Base-by-base conservation (phyloP, 2,888 invertebrate genomes). In the Metopia argyrocephala region DNA sequence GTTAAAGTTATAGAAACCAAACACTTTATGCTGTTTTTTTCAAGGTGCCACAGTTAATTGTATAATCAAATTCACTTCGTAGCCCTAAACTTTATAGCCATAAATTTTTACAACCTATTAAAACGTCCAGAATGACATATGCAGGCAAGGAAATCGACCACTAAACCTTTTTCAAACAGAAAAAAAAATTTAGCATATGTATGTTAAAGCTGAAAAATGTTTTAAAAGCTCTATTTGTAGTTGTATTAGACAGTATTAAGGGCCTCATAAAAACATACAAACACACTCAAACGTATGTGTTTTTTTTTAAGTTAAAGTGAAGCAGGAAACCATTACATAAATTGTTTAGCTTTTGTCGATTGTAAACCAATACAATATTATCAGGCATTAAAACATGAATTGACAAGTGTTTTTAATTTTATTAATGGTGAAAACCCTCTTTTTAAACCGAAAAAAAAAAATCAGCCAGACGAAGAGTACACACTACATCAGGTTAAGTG, bases 381-480 rank as follows among this genome's bases (percentile, higher is more conserved):
- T 76, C 80, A 76, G 68, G 76, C 80, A 80, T 76, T 73, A 80
- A 80, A 73, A 62, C 76, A 73, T 76, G 46, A 66, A 76, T 66
- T 80, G 80, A 76, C 80, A 80, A 81, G 78, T 81, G 73, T 75
- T 81, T 78, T 81, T 81, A 78, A 78, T 81, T 81, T 81, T 78
- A 78, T 81, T 78, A 81, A 78, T 78, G 78, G 75, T 66, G n/a
- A 21, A 78, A 48, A 48, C 81, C 70, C 61, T 81, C 15, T 59
- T 73, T 69, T 31, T 31, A 27, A 46, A 9, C 25, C 18, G 23
- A 45, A 65, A 56, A 31, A 15, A 56, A 64, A 27, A 56, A 7
- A 64, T 27, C 45, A 61, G 5, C 20, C 27, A 18, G 25, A 12
- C 9, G 20, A 28, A n/a, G 48, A 48, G 48, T 48, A 48, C 56